phyloP scores from a whole-genome alignment of 2,797 vertebrate genomes.

The Bucorvus abyssinicus region DNA sequence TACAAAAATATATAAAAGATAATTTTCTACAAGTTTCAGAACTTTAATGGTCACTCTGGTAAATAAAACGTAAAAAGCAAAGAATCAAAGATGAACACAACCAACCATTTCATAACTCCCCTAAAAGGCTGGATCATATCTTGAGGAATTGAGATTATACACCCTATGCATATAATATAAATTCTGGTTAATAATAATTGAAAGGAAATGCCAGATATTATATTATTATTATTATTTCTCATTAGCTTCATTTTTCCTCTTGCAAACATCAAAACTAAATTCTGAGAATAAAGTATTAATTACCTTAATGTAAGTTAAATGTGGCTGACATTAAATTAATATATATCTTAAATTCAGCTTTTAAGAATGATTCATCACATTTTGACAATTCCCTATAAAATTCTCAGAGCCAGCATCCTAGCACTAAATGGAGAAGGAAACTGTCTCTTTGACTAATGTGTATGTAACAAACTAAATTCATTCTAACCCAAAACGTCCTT shows the following conservation, averaged over 20 bases:
- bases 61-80: neutral
- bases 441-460: neutral
- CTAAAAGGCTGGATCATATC: neutral
- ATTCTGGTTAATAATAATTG: constrained; percentile 2
- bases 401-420: neutral
- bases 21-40: neutral
- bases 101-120: neutral
- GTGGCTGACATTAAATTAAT: neutral
- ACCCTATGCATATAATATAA: neutral
- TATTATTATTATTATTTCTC: neutral
- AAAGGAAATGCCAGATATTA: constrained; percentile 6
- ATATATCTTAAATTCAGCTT: neutral
- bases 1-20: neutral
- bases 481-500: neutral
- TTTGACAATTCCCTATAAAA: neutral
- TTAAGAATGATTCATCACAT: neutral
- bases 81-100: neutral
- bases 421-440: neutral
- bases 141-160: neutral
- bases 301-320: neutral
- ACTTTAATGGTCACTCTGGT: neutral
- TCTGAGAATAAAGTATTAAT: neutral
- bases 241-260: neutral
- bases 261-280: neutral
- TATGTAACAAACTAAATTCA: neutral